Percentiles rank a stretch among this genome's conserved stretches.
Evolutionary conservation across 2,113 vertebrate genomes (phyloP).

Genomic region (Lutjanus erythropterus): DNA sequence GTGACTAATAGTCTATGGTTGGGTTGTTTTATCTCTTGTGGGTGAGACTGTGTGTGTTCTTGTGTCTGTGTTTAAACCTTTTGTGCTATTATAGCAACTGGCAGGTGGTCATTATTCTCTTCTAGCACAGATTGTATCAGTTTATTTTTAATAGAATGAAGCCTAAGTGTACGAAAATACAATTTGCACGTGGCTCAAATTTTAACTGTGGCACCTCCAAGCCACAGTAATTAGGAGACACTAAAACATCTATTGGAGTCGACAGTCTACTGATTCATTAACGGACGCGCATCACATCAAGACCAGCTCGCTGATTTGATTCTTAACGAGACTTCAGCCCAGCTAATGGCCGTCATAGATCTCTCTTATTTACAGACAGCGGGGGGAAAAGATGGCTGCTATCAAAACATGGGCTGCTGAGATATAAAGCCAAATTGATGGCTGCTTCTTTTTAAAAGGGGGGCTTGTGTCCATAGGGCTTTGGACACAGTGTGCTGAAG

Average conservation of each 20-base stretch:
- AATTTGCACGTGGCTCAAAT: constrained; percentile 50
- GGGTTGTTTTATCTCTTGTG: constrained; percentile 10
- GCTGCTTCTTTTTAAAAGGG: constrained; percentile 47
- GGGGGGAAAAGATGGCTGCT: constrained; percentile 33
- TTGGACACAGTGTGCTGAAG: constrained; percentile 54
- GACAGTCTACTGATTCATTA: constrained; percentile 69
- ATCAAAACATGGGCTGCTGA: constrained; percentile 44
- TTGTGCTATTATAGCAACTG: constrained; percentile 39
- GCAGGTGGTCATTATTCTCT: constrained; percentile 64
- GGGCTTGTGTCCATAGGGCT: constrained; percentile 53
- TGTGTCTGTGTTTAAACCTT: constrained; percentile 41
- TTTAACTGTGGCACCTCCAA: constrained; percentile 41
- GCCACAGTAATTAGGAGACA: constrained; percentile 67
- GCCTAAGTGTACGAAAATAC: constrained; percentile 54
- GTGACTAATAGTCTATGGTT: constrained; percentile 7
- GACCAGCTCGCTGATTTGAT: constrained; percentile 62
- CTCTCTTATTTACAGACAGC: constrained; percentile 62
- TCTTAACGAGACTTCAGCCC: constrained; percentile 64
- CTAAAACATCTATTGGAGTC: constrained; percentile 56
- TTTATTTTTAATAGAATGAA: constrained; percentile 60
- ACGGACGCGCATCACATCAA: constrained; percentile 43
- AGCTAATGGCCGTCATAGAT: constrained; percentile 73
- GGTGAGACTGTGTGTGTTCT: constrained; percentile 15
- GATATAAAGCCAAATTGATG: constrained; percentile 59
- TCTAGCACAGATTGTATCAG: constrained; percentile 39